Evolutionary conservation across 1,140 invertebrate genomes (phyloP).

Genomic region (Himalopsyche phryganea): DNA sequence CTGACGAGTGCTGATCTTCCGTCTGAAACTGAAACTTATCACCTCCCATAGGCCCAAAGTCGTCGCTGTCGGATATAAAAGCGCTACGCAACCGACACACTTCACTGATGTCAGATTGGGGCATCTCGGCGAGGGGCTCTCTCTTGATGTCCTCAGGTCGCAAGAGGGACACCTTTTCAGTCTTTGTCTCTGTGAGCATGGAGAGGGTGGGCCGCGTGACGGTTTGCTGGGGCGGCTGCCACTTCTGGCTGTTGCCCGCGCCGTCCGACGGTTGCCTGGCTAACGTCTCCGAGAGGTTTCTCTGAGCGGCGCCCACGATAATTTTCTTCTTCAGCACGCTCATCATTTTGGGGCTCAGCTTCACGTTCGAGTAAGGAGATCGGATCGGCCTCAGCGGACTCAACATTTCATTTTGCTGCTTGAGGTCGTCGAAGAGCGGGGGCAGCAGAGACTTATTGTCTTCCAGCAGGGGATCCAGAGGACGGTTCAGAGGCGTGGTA

Average conservation of each 20-base stretch:
- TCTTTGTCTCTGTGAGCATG: conserved; percentile 9
- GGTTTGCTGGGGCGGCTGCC: conserved; percentile 16
- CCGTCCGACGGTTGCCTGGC: conserved; percentile 7
- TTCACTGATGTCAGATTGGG: conserved; percentile 13
- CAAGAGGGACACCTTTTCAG: conserved; percentile 1
- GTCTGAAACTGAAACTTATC: conserved; percentile 66
- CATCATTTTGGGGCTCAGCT: conserved; percentile 20
- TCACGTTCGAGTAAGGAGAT: conserved; percentile 6
- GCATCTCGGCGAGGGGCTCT: conserved; percentile 12
- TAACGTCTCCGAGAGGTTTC: conserved; percentile 23
- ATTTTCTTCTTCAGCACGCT: conserved; percentile 21
- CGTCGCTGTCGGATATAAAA: conserved; percentile 61
- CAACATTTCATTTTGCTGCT: conserved; percentile 27
- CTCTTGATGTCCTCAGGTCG: conserved; percentile 9
- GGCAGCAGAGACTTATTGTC: conserved; percentile 48
- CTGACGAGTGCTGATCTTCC: conserved; percentile 66
- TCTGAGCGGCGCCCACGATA: conserved; percentile 17
- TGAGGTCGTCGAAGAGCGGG: conserved; percentile 47
- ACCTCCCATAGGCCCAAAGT: conserved; percentile 61
- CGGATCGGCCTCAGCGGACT: conserved; percentile 12
- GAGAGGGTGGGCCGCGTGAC: conserved; percentile 14
- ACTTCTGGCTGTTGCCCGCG: neutral
- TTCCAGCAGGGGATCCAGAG: conserved; percentile 45
- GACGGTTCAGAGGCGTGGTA: conserved; percentile 41
- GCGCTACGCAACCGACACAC: conserved; percentile 56